phyloP scores from a whole-genome alignment of 1,140 invertebrate genomes.

The Ladona fulva region DNA sequence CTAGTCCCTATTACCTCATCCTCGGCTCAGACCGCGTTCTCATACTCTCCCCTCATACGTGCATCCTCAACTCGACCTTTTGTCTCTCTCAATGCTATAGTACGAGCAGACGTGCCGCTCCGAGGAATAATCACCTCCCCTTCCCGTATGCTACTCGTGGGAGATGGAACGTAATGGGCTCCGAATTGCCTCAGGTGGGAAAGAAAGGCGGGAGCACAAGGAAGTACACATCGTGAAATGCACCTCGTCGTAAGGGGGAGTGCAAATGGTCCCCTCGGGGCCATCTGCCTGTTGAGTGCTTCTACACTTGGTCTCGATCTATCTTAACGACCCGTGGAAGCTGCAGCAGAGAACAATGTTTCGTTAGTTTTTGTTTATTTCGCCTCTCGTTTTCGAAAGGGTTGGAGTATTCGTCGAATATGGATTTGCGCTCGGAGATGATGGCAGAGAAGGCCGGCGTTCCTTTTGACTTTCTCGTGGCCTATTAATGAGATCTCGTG shows the following conservation, averaged over 20 bases:
- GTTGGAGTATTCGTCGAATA: no score
- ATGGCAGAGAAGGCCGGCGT: no score
- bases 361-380: no score
- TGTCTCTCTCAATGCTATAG: background rate
- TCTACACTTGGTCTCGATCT: background rate
- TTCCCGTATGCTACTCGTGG: background rate
- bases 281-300: slow-evolving; percentile 6
- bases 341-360: background rate
- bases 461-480: no score
- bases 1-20: background rate
- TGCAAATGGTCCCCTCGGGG: background rate
- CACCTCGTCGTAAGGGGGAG: background rate
- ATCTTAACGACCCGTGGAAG: background rate
- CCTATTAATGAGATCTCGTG: no score
- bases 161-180: background rate
- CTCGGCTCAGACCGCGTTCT: background rate
- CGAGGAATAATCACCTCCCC: background rate
- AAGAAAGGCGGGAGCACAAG: background rate
- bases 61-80: background rate
- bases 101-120: background rate
- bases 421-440: no score
- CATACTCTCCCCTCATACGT: background rate
- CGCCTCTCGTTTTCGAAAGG: no score
- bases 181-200: background rate
- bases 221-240: background rate